Conservation (phyloP, 2,113 vertebrate genomes). For the Protomyctophum bolini region DNA sequence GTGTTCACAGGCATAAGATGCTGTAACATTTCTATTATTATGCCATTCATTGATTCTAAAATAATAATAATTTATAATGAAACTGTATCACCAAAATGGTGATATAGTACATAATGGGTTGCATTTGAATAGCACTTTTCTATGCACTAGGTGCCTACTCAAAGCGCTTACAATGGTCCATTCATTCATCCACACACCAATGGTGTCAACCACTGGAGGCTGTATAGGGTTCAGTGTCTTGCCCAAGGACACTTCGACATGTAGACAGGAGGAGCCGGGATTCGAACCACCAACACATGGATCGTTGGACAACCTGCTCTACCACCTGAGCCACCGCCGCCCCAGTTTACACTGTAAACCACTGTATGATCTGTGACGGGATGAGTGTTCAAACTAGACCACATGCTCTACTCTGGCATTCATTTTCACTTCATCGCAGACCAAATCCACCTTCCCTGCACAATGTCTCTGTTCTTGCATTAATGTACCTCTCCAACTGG, state of each 20-base stretch:
- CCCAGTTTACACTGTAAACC: neutral
- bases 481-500: slow-evolving; percentile 13
- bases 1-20: slow-evolving; percentile 16
- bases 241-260: neutral
- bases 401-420: no score
- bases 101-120: no score
- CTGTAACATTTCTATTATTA: slow-evolving; percentile 37
- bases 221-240: neutral
- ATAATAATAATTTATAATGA: no score
- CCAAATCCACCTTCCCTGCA: slow-evolving; percentile 16
- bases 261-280: neutral
- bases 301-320: neutral
- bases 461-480: slow-evolving; percentile 17
- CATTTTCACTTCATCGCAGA: slow-evolving; percentile 4
- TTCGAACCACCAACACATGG: no score
- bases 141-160: no score
- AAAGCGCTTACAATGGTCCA: no score
- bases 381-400: slow-evolving; percentile 29
- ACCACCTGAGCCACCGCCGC: neutral
- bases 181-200: no score
- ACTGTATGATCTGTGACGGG: slow-evolving; percentile 6
- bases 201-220: neutral
- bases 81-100: no score
- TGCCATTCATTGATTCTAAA: neutral
- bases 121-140: no score